phyloP scores from a whole-genome alignment of 2,797 vertebrate genomes.

The Dendrocincla tyrannina region DNA sequence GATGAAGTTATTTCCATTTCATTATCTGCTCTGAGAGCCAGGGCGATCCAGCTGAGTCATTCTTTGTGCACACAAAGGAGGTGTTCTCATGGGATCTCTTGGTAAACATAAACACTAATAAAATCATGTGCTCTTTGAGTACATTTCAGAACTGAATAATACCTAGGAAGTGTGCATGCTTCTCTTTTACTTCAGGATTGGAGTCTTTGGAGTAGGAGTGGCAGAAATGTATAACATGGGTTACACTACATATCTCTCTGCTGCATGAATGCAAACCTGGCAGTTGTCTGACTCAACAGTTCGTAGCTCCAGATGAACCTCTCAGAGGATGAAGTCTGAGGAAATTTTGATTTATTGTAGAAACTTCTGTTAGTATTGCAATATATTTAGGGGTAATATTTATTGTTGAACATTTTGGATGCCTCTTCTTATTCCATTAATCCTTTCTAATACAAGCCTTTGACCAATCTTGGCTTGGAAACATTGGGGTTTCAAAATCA shows the following conservation, averaged over 20 bases:
- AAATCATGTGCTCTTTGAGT: not conserved
- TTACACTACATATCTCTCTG: not conserved
- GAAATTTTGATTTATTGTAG: not conserved
- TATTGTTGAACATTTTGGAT: not conserved
- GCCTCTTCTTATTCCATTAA: not conserved
- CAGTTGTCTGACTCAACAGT: not conserved
- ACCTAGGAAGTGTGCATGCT: not conserved
- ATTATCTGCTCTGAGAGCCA: constrained; percentile 6
- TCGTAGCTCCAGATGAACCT: not conserved
- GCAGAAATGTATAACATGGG: rapidly evolving
- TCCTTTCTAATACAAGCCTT: not conserved
- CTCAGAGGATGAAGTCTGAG: not conserved
- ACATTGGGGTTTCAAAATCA: not conserved
- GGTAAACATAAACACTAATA: not conserved
- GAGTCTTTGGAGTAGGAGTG: not conserved
- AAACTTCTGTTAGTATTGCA: not conserved
- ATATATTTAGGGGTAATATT: not conserved
- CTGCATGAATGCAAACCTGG: not conserved
- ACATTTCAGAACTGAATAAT: not conserved
- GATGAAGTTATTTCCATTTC: constrained; percentile 53
- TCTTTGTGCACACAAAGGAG: not conserved
- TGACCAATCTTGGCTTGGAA: not conserved
- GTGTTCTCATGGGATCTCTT: not conserved
- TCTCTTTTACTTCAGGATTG: not conserved
- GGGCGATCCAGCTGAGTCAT: not conserved